These are phyloP conservation scores for Hippocampus mohnikei DNA, from an alignment of 2,113 vertebrate genomes.

Conservation along the genomic window DNA sequence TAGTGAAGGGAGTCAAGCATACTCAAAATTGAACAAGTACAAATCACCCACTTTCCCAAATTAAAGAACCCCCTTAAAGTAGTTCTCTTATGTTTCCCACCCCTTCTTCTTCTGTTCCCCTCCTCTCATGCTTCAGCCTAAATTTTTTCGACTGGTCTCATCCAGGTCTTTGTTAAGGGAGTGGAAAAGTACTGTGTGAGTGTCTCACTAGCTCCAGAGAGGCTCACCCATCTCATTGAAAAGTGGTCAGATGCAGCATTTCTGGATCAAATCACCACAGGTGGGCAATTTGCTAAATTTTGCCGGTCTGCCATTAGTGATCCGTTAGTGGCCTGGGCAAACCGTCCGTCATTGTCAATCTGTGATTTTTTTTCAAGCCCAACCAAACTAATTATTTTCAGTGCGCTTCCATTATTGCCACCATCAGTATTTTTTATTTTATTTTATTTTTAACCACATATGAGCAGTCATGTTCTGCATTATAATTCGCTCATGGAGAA, in stretches of 20 bases:
- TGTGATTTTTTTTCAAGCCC: no score
- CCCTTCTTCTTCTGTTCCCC: neutral
- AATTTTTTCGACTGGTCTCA: neutral
- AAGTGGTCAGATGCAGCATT: neutral
- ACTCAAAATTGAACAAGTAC: constrained; percentile 11
- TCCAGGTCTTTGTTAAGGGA: constrained; percentile 31
- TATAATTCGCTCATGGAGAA: no score
- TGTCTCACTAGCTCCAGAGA: constrained; percentile 18
- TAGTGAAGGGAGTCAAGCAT: constrained; percentile 3
- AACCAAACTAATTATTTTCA: no score
- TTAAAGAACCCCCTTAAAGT: constrained; percentile 6
- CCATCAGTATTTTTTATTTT: no score
- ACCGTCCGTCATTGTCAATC: no score
- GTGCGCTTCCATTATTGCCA: no score
- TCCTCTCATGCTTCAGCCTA: neutral
- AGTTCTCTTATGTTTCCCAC: neutral
- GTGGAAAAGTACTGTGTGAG: constrained; percentile 57
- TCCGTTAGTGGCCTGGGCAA: no score
- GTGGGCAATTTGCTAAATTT: no score
- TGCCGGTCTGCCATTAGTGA: no score
- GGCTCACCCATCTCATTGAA: constrained; percentile 4
- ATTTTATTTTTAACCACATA: no score
- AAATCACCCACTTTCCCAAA: constrained; percentile 10
- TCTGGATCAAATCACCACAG: neutral
- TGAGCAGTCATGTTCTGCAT: no score